These are phyloP conservation scores for Nansenia antarctica DNA, from an alignment of 2,113 vertebrate species.

Conservation along the genomic window DNA sequence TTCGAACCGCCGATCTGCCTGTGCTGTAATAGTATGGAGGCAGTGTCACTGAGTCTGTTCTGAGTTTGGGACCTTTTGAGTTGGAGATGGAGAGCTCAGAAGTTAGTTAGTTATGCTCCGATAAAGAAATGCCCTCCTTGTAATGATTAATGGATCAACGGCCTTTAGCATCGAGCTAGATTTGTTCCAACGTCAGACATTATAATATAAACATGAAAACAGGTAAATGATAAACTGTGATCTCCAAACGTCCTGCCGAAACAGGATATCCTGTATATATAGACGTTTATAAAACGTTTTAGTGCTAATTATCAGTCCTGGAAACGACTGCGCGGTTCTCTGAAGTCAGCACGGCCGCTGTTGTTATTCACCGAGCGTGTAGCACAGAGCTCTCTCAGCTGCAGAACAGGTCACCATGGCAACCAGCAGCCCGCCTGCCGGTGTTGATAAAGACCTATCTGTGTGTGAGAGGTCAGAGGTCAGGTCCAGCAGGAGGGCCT, in stretches of 20 bases:
- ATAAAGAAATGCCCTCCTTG: too few species aligned
- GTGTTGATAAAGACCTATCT: conserved; percentile 56
- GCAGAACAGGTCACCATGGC: conserved; percentile 67
- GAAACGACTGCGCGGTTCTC: conserved; percentile 41
- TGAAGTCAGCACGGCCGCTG: conserved; percentile 57
- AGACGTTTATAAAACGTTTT: conserved; percentile 21
- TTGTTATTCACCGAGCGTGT: conserved; percentile 75
- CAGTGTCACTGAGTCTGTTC: too few species aligned
- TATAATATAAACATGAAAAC: conserved; percentile 9
- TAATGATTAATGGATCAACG: too few species aligned
- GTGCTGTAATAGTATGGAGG: too few species aligned
- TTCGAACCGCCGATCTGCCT: too few species aligned
- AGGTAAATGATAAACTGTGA: conserved; percentile 14
- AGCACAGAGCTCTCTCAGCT: conserved; percentile 54
- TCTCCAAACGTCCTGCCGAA: conserved; percentile 1
- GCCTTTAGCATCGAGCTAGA: too few species aligned
- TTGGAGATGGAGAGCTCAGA: too few species aligned
- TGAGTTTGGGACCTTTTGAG: too few species aligned
- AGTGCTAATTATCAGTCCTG: conserved; percentile 26
- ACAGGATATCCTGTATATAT: background rate
- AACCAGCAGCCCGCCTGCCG: conserved; percentile 69
- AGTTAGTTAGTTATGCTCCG: too few species aligned
- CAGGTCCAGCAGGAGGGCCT: conserved; percentile 31
- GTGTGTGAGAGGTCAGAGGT: conserved; percentile 45
- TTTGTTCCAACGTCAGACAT: background rate